Percentiles rank a stretch among this genome's conserved stretches.
phyloP scores from a whole-genome alignment of 2,888 invertebrate species.

The Crematogaster levior region DNA sequence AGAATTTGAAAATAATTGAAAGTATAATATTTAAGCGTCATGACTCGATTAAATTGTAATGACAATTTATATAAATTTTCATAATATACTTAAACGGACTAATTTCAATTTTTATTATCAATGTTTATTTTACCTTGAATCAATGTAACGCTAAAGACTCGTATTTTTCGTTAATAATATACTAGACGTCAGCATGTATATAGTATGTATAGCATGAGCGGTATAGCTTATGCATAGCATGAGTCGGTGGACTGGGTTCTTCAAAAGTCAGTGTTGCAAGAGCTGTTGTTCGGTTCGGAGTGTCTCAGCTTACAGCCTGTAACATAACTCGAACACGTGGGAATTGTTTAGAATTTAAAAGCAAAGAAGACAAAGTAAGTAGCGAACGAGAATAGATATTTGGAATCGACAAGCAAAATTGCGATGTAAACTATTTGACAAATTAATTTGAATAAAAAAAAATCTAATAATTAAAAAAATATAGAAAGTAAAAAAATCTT shows the following conservation, averaged over 20 bases:
- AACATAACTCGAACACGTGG: neutral
- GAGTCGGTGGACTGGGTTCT: neutral
- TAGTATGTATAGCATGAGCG: neutral
- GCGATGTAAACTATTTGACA: neutral
- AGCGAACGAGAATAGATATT: neutral
- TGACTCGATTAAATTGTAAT: neutral
- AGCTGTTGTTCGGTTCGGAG: slow-evolving; percentile 6
- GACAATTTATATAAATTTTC: neutral
- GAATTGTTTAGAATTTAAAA: neutral
- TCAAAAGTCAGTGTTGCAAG: slow-evolving; percentile 3
- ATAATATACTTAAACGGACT: too few relatives aligned
- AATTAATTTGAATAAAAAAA: neutral
- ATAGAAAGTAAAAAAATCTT: neutral
- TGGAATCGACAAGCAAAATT: neutral
- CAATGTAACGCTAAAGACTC: neutral
- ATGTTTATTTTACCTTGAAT: neutral
- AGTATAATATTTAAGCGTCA: too few relatives aligned
- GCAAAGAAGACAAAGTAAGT: neutral
- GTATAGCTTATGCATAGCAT: too few relatives aligned
- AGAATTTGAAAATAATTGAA: neutral
- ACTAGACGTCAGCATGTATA: neutral
- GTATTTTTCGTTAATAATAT: neutral
- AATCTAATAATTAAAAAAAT: neutral
- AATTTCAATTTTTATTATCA: neutral
- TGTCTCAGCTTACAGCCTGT: neutral